These are phyloP conservation scores for Brachypalpus laphriformis DNA, from an alignment of 2,888 invertebrate species.

Conservation along the genomic window DNA sequence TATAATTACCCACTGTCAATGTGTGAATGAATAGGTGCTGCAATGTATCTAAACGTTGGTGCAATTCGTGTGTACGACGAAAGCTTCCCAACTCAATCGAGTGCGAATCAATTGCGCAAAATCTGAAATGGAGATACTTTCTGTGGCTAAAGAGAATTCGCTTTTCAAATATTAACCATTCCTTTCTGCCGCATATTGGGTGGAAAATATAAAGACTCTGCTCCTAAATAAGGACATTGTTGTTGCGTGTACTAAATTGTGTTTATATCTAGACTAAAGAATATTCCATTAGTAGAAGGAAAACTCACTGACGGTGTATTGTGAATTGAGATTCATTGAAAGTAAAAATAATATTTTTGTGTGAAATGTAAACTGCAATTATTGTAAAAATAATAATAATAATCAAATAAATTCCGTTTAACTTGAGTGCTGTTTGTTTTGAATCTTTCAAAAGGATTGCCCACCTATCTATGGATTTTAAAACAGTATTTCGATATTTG, in stretches of 20 bases:
- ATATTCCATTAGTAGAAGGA: no score
- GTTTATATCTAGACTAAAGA: neutral
- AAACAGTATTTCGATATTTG: no score
- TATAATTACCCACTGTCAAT: slow-evolving; percentile 4
- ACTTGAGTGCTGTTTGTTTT: no score
- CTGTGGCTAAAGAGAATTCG: slow-evolving; percentile 24
- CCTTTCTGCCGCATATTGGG: slow-evolving; percentile 26
- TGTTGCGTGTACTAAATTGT: neutral
- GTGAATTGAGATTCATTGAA: no score
- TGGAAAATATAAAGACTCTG: slow-evolving; percentile 11
- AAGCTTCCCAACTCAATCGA: slow-evolving; percentile 61
- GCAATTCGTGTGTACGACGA: slow-evolving; percentile 43
- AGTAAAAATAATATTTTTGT: no score
- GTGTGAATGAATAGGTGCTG: slow-evolving; percentile 41
- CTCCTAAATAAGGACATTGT: slow-evolving; percentile 6
- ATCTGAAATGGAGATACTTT: slow-evolving; percentile 49
- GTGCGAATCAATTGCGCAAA: slow-evolving; percentile 70
- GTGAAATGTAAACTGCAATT: no score
- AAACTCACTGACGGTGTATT: no score
- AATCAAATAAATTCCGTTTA: no score
- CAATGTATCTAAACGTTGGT: slow-evolving; percentile 38
- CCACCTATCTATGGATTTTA: no score
- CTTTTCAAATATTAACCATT: slow-evolving; percentile 56
- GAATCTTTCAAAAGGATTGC: no score
- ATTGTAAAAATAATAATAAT: no score